Conservation (phyloP, 1,140 invertebrate species). For the Leptinotarsa lineolata region DNA sequence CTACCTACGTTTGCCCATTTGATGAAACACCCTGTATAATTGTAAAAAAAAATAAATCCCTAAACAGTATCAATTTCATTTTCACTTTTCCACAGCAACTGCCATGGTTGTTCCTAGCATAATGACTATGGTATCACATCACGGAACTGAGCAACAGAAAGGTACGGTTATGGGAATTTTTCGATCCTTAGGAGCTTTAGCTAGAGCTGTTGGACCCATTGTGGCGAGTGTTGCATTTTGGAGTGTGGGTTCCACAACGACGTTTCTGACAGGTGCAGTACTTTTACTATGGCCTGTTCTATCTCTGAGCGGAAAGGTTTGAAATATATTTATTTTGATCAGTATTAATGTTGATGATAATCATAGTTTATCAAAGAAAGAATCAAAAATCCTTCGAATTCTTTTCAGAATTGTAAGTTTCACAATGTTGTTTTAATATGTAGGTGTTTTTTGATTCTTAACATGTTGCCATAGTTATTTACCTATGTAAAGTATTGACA, state of each 20-base stretch:
- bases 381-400: not conserved
- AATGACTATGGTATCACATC: conserved; percentile 84
- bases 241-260: conserved; percentile 74
- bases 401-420: not conserved
- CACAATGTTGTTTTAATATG: not conserved
- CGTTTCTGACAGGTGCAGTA: conserved; percentile 74
- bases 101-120: conserved; percentile 93
- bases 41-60: no score
- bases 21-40: no score
- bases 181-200: conserved; percentile 89
- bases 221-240: conserved; percentile 84
- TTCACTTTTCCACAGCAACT: conserved; percentile 67
- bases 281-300: conserved; percentile 68
- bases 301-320: conserved; percentile 32
- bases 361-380: not conserved
- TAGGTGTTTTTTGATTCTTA: not conserved
- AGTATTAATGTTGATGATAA: not conserved
- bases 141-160: conserved; percentile 83
- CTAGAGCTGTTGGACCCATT: conserved; percentile 88
- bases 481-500: not conserved
- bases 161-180: conserved; percentile 93
- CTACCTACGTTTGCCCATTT: no score
- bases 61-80: no score
- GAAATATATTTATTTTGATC: not conserved
- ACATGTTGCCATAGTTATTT: not conserved